Evolutionary conservation across 2,113 vertebrate genomes (phyloP).

Genomic region (Lucifuga dentata): DNA sequence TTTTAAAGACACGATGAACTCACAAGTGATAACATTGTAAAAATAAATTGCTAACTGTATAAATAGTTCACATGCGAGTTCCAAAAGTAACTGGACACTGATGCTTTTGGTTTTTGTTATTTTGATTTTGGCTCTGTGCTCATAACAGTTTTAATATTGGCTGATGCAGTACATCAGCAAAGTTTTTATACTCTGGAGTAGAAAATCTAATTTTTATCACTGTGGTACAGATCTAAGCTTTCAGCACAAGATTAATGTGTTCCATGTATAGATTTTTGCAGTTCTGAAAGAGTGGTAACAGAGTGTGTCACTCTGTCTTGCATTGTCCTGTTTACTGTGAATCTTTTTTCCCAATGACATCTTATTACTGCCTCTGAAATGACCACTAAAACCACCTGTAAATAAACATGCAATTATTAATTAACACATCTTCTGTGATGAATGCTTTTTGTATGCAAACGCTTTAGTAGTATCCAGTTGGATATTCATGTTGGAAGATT

Average conservation of each 20-base stretch:
- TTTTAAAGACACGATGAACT: slow-evolving; percentile 2
- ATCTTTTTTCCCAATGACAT: slow-evolving; percentile 15
- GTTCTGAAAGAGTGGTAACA: background rate
- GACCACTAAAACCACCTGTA: slow-evolving; percentile 69
- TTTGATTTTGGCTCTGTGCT: slow-evolving; percentile 7
- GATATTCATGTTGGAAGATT: too few species aligned
- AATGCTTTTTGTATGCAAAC: slow-evolving; percentile 5
- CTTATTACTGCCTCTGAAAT: slow-evolving; percentile 52
- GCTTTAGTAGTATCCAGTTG: too few species aligned
- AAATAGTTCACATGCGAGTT: background rate
- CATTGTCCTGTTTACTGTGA: slow-evolving; percentile 59
- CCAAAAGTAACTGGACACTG: background rate
- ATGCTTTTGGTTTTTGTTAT: slow-evolving; percentile 1
- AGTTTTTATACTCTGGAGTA: slow-evolving; percentile 7
- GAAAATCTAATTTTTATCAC: background rate
- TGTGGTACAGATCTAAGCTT: slow-evolving; percentile 21
- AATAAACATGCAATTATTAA: slow-evolving; percentile 67
- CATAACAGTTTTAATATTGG: slow-evolving; percentile 3
- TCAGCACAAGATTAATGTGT: background rate
- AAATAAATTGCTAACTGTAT: slow-evolving; percentile 12
- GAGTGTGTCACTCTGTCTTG: slow-evolving; percentile 26
- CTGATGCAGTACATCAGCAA: background rate
- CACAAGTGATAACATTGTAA: slow-evolving; percentile 1
- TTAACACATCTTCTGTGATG: background rate
- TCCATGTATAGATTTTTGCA: slow-evolving; percentile 19